Evolutionary conservation across 1,140 invertebrate species (phyloP).

Genomic region (Drosophila ironensis): DNA sequence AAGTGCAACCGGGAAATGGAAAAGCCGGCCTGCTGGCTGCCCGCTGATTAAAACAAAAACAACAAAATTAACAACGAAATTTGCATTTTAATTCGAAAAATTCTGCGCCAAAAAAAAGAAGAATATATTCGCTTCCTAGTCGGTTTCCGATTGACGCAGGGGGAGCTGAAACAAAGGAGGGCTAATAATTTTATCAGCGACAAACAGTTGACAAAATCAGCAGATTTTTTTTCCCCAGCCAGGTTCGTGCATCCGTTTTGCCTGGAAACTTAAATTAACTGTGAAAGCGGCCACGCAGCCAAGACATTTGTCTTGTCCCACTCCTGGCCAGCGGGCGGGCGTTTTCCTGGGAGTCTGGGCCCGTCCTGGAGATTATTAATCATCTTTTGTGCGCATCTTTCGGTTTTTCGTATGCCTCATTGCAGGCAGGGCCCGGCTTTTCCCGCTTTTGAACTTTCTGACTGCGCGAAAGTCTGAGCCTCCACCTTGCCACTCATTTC

Average conservation of each 20-base stretch:
- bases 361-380: slow-evolving; percentile 71
- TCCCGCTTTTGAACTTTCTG: slow-evolving; percentile 53
- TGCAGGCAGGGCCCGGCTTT: slow-evolving; percentile 20
- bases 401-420: slow-evolving; percentile 63
- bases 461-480: background rate
- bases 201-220: slow-evolving; percentile 81
- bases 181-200: slow-evolving; percentile 81
- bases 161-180: slow-evolving; percentile 50
- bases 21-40: slow-evolving; percentile 6
- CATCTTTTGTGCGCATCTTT: slow-evolving; percentile 74
- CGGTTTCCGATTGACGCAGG: background rate
- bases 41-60: slow-evolving; percentile 74
- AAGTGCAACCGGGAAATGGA: slow-evolving; percentile 64
- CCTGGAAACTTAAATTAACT: slow-evolving; percentile 76
- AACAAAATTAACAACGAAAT: slow-evolving; percentile 77
- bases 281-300: slow-evolving; percentile 78
- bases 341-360: slow-evolving; percentile 17
- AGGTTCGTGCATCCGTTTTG: slow-evolving; percentile 61
- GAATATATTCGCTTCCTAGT: background rate
- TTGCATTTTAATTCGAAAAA: slow-evolving; percentile 78
- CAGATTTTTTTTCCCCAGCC: slow-evolving; percentile 50
- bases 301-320: slow-evolving; percentile 76
- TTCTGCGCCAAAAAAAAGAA: slow-evolving; percentile 10
- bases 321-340: slow-evolving; percentile 6
- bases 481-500: background rate